A percentile compares a stretch with the other conserved stretches of the same genome.
phyloP scores from a whole-genome alignment of 2,797 vertebrate genomes.

The Brachyrhaphis roseni region DNA sequence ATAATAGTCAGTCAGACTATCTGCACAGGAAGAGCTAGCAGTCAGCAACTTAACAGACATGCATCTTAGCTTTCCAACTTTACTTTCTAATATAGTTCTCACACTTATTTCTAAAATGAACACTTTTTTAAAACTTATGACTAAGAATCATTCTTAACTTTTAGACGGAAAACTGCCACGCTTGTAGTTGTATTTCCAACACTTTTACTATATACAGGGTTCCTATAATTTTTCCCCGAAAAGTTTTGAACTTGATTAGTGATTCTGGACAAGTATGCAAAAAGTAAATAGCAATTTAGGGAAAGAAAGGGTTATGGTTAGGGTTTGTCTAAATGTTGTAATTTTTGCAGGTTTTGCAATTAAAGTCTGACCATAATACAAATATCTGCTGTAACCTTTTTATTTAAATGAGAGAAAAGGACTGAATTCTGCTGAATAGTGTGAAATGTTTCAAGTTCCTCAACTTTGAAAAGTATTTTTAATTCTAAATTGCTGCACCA shows the following conservation, averaged over 20 bases:
- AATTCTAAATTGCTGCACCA: not conserved
- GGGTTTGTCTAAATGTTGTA: not conserved
- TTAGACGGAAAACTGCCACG: not conserved
- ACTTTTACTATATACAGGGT: not conserved
- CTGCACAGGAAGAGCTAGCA: not conserved
- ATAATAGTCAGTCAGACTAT: not conserved
- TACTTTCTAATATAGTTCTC: not conserved
- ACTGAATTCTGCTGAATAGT: not conserved
- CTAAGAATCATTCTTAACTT: not conserved
- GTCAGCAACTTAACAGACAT: not conserved
- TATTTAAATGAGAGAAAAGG: not conserved
- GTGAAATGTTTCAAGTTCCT: not conserved
- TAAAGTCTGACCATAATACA: not conserved
- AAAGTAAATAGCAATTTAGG: not conserved
- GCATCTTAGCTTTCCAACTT: not conserved
- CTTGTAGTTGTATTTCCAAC: not conserved
- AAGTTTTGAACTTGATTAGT: not conserved
- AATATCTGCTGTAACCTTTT: not conserved
- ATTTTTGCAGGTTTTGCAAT: not conserved
- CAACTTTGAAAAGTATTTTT: not conserved
- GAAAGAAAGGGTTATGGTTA: too few relatives aligned
- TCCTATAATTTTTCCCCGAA: not conserved
- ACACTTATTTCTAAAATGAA: not conserved
- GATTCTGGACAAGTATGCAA: not conserved
- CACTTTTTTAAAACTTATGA: not conserved